Evolutionary conservation across 2,797 vertebrate species (phyloP).

Genomic region (Poliocrania exsul): DNA sequence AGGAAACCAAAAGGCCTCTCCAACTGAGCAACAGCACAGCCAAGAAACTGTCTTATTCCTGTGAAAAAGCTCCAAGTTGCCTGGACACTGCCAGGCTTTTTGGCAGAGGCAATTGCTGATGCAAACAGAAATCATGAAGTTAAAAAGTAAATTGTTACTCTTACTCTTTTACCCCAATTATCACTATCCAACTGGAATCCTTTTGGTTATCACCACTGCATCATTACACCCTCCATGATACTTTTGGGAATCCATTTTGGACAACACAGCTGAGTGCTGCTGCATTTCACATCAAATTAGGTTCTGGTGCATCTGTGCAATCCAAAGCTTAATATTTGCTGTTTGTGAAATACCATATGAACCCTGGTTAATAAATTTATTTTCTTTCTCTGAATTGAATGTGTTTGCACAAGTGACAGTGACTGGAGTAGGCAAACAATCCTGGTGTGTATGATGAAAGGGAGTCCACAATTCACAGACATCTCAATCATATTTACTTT

Average conservation of each 20-base stretch:
- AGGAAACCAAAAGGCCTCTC: not conserved
- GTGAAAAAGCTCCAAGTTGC: not conserved
- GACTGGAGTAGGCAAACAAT: not conserved
- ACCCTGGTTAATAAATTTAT: not conserved
- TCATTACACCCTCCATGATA: not conserved
- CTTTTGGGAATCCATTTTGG: not conserved
- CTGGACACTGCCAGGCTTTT: not conserved
- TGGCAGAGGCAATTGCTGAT: not conserved
- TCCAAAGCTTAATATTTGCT: not conserved
- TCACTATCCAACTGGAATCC: not conserved
- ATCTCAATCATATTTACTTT: not conserved
- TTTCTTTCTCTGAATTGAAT: not conserved
- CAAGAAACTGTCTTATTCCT: not conserved
- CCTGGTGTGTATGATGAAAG: not conserved
- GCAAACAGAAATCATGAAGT: not conserved
- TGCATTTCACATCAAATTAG: not conserved
- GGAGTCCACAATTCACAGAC: not conserved
- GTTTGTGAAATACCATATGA: not conserved
- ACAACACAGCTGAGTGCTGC: not conserved
- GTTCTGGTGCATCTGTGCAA: not conserved
- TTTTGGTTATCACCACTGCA: not conserved
- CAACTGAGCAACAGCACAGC: not conserved
- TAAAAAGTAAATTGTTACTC: not conserved
- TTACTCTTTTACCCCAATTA: not conserved
- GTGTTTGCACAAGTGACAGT: not conserved